Evolutionary conservation across 2,888 invertebrate genomes (phyloP), one percentile per base, ranked within the genome.

Genomic region (Limnephilus lunatus): DNA sequence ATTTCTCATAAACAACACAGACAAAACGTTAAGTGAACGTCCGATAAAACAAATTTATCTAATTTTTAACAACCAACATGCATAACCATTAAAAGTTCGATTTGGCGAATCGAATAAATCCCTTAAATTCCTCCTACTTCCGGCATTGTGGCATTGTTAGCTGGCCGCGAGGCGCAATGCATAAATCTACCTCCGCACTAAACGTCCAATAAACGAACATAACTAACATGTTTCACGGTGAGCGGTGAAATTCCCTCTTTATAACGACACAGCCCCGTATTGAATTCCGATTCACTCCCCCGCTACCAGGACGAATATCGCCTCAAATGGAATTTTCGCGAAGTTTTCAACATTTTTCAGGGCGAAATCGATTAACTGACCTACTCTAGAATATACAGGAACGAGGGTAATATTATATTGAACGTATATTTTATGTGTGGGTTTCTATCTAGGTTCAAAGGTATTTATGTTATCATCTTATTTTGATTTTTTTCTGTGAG

Each of bases 191-290:
- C 53, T 80, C 35, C 32, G 88, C 32, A 89, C 35, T 89, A 89
- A 89, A 89, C 39, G 88, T 89, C 88, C 31, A 89, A 89, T 89
- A 89, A 80, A 80, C 88, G 88, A 44, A 89, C 88, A 89, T 89
- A 80, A 89, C 88, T 80, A 80, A 89, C 68, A 89, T 89, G 80
- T 89, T 89, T 89, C 39, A n/a, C 86, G 86, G 86, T 44, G 68
- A 68, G 68, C 44, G 39, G 25, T 86, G 86, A n/a, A 83, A 83
- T 83, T 32, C 44, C 44, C 86, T 30, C 44, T 30, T 39, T 86
- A 86, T 86, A 44, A 86, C 86, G 86, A 44, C 44, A 39, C 5
- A 30, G 86, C 44, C 14, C 44, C n/a, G 86, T 86, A 86, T 86
- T 86, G 86, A 86, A 86, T 86, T 39, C 86, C 86, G 48, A 86